Percentiles rank a stretch among this genome's conserved stretches.
Evolutionary conservation across 1,140 invertebrate species (phyloP).

Genomic region (Drosophila kepulauana): DNA sequence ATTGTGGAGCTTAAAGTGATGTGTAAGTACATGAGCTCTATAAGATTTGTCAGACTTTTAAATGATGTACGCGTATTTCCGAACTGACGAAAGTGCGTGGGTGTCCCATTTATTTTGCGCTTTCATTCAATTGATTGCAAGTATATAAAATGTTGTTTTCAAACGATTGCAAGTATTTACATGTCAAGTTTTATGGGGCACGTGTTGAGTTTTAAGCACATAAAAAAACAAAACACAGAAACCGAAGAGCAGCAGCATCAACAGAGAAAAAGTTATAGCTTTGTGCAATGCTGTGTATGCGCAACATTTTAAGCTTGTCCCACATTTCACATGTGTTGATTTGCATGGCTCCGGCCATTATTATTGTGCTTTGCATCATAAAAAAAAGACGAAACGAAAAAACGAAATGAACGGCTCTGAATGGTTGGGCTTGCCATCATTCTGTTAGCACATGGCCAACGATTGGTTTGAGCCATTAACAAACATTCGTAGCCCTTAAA

Average conservation of each 20-base stretch:
- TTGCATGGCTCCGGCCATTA: slow-evolving; percentile 35
- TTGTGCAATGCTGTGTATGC: slow-evolving; percentile 37
- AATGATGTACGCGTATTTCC: background rate
- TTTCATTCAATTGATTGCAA: slow-evolving; percentile 45
- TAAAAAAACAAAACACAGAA: background rate
- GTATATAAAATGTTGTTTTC: slow-evolving; percentile 29
- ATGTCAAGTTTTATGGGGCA: slow-evolving; percentile 46
- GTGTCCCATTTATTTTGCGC: slow-evolving; percentile 34
- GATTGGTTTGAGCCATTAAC: slow-evolving; percentile 46
- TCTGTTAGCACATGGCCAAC: slow-evolving; percentile 20
- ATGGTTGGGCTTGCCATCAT: slow-evolving; percentile 24
- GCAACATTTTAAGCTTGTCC: slow-evolving; percentile 44
- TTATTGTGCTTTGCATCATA: slow-evolving; percentile 38
- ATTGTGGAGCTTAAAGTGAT: slow-evolving; percentile 93
- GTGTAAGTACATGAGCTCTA: slow-evolving; percentile 90
- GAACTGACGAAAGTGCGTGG: background rate
- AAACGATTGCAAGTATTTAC: slow-evolving; percentile 23
- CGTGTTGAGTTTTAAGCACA: slow-evolving; percentile 39
- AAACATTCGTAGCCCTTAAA: slow-evolving; percentile 46
- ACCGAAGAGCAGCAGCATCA: background rate
- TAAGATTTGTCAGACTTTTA: slow-evolving; percentile 11
- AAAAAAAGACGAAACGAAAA: slow-evolving; percentile 25
- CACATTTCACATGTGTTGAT: slow-evolving; percentile 43
- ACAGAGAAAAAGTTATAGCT: slow-evolving; percentile 37
- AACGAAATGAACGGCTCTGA: slow-evolving; percentile 19